Percentiles rank a stretch among this genome's conserved stretches.
phyloP scores from a whole-genome alignment of 2,797 vertebrate genomes.

The Acomys russatus region DNA sequence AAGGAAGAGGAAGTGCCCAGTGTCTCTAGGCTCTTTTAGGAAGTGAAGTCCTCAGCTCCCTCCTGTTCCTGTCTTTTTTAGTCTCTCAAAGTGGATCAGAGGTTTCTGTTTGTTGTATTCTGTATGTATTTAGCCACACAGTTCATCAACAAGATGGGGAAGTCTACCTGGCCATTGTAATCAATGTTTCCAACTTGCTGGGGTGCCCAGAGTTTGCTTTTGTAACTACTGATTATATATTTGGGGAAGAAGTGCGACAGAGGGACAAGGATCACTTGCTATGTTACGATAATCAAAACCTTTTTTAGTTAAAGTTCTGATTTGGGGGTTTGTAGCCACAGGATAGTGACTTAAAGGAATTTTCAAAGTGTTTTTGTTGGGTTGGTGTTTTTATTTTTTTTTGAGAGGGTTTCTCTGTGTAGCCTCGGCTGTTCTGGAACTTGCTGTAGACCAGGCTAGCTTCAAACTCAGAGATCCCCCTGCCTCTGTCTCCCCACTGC shows the following conservation, averaged over 20 bases:
- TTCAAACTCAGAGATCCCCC: background rate
- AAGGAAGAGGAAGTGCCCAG: background rate
- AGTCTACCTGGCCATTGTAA: rapidly evolving
- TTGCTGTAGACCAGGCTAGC: background rate
- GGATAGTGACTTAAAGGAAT: background rate
- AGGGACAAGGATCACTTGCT: background rate
- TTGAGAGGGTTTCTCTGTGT: background rate
- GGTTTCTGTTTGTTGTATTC: background rate
- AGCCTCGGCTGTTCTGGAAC: background rate
- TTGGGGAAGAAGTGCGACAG: background rate
- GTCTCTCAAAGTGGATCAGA: background rate
- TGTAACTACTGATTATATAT: background rate
- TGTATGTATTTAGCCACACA: background rate
- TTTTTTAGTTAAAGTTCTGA: background rate
- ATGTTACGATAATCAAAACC: background rate
- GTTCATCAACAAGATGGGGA: background rate
- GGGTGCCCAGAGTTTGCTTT: background rate
- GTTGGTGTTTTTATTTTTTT: background rate
- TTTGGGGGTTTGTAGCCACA: background rate
- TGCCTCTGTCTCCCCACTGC: background rate
- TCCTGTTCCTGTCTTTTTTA: background rate
- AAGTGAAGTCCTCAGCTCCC: background rate
- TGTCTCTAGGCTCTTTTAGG: background rate
- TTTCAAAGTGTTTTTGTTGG: background rate
- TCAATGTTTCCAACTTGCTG: background rate